These are phyloP conservation scores for Eubasilissa regina DNA, from an alignment of 1,140 invertebrate genomes.

Conservation along the genomic window DNA sequence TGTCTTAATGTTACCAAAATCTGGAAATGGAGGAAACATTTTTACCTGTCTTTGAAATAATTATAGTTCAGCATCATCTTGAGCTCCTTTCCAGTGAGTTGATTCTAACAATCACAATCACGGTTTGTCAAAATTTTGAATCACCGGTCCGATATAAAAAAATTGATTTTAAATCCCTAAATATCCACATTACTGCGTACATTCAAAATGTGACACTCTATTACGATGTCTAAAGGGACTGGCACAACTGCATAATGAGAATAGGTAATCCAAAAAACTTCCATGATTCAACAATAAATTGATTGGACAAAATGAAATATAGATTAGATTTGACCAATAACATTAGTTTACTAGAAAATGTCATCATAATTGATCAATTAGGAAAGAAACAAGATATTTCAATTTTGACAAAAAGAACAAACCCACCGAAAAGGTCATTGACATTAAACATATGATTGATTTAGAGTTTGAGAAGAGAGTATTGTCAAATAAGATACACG, in stretches of 20 bases:
- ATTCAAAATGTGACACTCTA: conserved; percentile 17
- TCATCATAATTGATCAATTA: conserved; percentile 24
- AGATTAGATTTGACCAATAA: conserved; percentile 1
- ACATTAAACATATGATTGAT: conserved; percentile 21
- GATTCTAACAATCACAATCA: too few relatives aligned
- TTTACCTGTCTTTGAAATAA: conserved; percentile 60
- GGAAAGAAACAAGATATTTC: neutral
- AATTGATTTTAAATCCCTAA: conserved; percentile 16
- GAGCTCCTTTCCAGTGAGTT: neutral
- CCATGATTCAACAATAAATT: neutral
- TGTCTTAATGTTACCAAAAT: conserved; percentile 30
- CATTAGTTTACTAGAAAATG: neutral
- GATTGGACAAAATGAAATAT: conserved; percentile 16
- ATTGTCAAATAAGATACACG: neutral
- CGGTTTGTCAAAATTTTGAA: too few relatives aligned
- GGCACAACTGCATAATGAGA: neutral
- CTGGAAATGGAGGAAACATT: neutral
- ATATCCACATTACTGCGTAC: conserved; percentile 36
- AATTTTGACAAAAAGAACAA: neutral
- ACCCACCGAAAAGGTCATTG: conserved; percentile 14
- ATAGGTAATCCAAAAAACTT: neutral
- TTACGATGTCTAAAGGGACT: conserved; percentile 12
- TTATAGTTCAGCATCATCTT: conserved; percentile 58
- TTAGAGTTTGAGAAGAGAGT: neutral
- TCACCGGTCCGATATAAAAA: conserved; percentile 8